Evolutionary conservation across 2,888 invertebrate genomes (phyloP).

Genomic region (Bombyx huttoni): DNA sequence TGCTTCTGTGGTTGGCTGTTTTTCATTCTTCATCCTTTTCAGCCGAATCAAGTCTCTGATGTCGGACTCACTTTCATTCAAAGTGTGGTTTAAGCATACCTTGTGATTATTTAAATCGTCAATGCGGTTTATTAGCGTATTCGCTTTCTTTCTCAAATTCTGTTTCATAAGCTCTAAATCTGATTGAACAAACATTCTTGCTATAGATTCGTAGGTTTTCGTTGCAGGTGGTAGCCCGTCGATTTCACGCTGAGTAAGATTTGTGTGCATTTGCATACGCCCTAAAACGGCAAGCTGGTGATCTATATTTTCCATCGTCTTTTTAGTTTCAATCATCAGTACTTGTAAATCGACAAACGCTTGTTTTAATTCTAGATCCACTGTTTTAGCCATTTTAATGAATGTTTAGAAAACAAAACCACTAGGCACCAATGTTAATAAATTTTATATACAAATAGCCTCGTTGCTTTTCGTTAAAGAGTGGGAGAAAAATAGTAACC

Average conservation of each 20-base stretch:
- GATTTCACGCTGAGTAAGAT: slow-evolving; percentile 79
- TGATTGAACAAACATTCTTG: slow-evolving; percentile 86
- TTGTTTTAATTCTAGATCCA: slow-evolving; percentile 75
- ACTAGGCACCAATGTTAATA: too few species aligned
- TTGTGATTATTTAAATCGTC: slow-evolving; percentile 82
- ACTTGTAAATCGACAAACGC: slow-evolving; percentile 87
- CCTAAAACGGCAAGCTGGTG: slow-evolving; percentile 80
- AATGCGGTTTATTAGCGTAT: slow-evolving; percentile 74
- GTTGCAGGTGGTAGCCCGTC: slow-evolving; percentile 74
- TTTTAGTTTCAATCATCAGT: slow-evolving; percentile 85
- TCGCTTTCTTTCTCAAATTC: slow-evolving; percentile 44
- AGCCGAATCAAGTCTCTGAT: slow-evolving; percentile 86
- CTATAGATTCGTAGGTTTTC: slow-evolving; percentile 85
- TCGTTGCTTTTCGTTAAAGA: too few species aligned
- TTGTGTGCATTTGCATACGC: slow-evolving; percentile 77
- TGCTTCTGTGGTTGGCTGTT: slow-evolving; percentile 21
- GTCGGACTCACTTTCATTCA: slow-evolving; percentile 89
- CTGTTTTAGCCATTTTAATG: slow-evolving; percentile 10
- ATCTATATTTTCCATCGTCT: slow-evolving; percentile 85
- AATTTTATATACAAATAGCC: too few species aligned
- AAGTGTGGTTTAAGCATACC: slow-evolving; percentile 82
- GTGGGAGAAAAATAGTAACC: too few species aligned
- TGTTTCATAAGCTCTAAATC: slow-evolving; percentile 75
- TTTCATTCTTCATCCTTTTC: slow-evolving; percentile 63
- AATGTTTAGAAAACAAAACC: not conserved